These are phyloP conservation scores for Pygocentrus nattereri DNA, from an alignment of 2,797 vertebrate genomes.

Conservation along the genomic window DNA sequence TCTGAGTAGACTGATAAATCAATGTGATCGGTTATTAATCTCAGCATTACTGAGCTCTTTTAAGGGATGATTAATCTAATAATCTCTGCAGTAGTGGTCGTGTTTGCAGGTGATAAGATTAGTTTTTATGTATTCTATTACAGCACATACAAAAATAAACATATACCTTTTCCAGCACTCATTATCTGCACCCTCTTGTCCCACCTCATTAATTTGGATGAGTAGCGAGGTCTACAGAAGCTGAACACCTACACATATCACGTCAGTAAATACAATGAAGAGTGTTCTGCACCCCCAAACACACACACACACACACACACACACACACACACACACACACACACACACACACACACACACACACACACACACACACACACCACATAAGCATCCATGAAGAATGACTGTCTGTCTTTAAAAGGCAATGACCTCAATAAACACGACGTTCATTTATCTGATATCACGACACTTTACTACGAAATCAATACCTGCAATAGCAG, in stretches of 20 bases:
- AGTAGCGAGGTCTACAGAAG: constrained; percentile 27
- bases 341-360: not conserved
- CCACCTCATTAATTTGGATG: constrained; percentile 35
- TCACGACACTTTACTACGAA: constrained; percentile 54
- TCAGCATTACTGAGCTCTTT: too few relatives aligned
- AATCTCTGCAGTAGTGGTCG: too few relatives aligned
- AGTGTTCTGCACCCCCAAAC: not conserved
- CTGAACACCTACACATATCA: constrained; percentile 10
- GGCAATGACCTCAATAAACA: constrained; percentile 34
- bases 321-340: constrained; percentile 46
- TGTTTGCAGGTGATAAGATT: too few relatives aligned
- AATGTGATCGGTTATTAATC: too few relatives aligned
- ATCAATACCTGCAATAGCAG: constrained; percentile 60
- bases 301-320: constrained; percentile 44
- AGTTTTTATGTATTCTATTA: too few relatives aligned
- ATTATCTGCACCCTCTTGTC: constrained; percentile 36
- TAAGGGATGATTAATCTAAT: too few relatives aligned
- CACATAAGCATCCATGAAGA: constrained; percentile 42
- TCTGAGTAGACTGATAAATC: too few relatives aligned
- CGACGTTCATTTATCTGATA: constrained; percentile 54
- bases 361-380: constrained; percentile 41
- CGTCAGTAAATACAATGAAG: constrained; percentile 21
- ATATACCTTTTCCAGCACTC: too few relatives aligned
- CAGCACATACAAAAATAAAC: too few relatives aligned
- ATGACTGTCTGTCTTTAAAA: constrained; percentile 43